Conservation (phyloP, 2,113 vertebrate species). For the Tychaedon coryphoeus region DNA sequence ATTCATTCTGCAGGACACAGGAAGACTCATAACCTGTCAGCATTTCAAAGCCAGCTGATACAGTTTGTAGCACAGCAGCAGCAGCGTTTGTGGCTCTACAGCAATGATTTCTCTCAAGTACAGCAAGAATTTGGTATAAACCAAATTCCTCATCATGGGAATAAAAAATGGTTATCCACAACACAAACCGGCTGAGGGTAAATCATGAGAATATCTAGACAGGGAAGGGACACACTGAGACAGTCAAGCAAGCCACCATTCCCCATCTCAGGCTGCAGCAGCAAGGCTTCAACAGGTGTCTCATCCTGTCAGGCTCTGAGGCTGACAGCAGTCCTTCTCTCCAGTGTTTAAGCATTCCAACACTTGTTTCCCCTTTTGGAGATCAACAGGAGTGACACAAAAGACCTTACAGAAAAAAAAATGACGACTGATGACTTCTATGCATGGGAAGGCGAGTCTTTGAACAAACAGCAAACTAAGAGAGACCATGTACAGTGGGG, state of each 20-base stretch:
- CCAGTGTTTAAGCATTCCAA: constrained; percentile 41
- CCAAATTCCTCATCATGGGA: not conserved
- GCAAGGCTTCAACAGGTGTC: not conserved
- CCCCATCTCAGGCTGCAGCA: not conserved
- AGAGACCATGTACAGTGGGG: not conserved
- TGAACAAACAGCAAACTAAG: not conserved
- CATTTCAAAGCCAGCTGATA: not conserved
- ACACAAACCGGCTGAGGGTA: not conserved
- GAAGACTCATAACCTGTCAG: constrained; percentile 11
- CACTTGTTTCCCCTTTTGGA: not conserved
- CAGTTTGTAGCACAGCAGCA: not conserved
- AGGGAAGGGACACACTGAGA: not conserved
- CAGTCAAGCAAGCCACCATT: not conserved
- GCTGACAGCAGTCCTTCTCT: not conserved
- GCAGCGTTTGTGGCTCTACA: not conserved
- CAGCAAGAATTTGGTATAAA: constrained; percentile 4
- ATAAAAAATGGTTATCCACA: not conserved
- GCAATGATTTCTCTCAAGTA: not conserved
- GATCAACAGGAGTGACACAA: not conserved
- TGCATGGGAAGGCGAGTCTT: not conserved
- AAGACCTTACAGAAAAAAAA: not conserved
- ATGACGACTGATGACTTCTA: not conserved
- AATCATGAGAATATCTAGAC: not conserved
- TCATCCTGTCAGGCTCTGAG: not conserved
- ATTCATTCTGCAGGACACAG: not conserved